Evolutionary conservation across 2,797 vertebrate genomes (phyloP), one percentile per base, ranked within the genome.

Genomic region (Dryobates pubescens): DNA sequence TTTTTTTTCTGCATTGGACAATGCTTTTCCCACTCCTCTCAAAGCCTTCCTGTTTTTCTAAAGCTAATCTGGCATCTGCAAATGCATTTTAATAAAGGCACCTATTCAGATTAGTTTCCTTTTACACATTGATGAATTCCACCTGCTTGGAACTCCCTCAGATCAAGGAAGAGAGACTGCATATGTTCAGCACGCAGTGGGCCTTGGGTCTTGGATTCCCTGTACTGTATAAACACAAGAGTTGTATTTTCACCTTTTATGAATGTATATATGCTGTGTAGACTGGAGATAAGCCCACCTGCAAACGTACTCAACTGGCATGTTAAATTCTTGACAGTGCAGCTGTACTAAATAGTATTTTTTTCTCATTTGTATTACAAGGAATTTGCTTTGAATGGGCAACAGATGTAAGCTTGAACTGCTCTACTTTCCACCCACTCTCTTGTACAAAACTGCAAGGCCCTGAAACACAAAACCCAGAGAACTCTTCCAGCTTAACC

Each of bases 41-140:
- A 82, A 93, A 95, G 86, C 41, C 72, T 94, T 96, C 92, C 90
- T 93, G 92, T 91, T 96, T 94, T 96, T 84, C 91, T 89, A 58
- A 54, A 80, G 54, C 64, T 87, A 71, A 84, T 93, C 88, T 92
- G 92, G 76, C 93, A 92, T 71, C 82, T 82, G 86, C 64, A 90
- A 93, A 86, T 68, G 51, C 64, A 53, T 95, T 94, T 96, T 82
- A 83, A 86, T 84, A 88, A 87, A 62, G 89, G 91, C 77, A 94
- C 70, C 86, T 91, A 94, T 95, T 95, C 89, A 95, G 76, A 88
- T 87, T 41, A 45, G 53, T 67, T 96, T 96, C 91, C 92, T 91
- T 87, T 69, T 80, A 71, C 78, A 74, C 69, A 65, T 3, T 75
- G 88, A 92, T 81, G 76, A 89, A 90, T 90, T 87, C 79, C 86